Evolutionary conservation across 2,113 vertebrate genomes (phyloP), one percentile per base, ranked within the genome.

Genomic region (Burhinus bistriatus): DNA sequence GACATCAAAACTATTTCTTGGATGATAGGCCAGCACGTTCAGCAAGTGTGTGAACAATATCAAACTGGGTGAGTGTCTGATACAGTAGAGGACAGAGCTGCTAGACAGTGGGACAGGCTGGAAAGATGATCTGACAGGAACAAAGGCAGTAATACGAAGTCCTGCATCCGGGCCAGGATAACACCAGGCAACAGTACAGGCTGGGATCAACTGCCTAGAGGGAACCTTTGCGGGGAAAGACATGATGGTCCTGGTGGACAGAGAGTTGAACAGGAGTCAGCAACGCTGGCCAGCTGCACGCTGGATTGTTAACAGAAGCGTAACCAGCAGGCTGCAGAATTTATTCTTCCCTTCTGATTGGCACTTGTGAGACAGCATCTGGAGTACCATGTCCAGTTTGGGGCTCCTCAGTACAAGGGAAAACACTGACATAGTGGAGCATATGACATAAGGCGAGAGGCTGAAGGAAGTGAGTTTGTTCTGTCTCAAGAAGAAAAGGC

Each of bases 41-140:
- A 81, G 14, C n/a, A 66, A 21, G 16, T 2, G 4, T 27, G 19
- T 55, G 57, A 82, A 61, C 44, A 90, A 11, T 2, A 54, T 3
- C 11, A 29, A 72, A 90, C n/a, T 25, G 25, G 4, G 4, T 18
- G 17, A 82, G 20, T 7, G 6, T 26, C 58, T 54, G 29, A 32
- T 17, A 34, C 0, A 0, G 36, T 6, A 2, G 45, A 84, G 27
- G 21, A 15, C 42, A 76, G n/a, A 1, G 27, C 40, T 78, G 61
- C 29, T 26, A 26, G 27, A 45, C 16, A 54, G 52, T 58, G 15
- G 16, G 44, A 51, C 66, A 79, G 42, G 38, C 32, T 6, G 2
- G 34, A 75, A 78, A 7, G 22, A 36, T 0, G 0, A 57, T 15
- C 32, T 30, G 66, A 42, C 3, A 42, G 47, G 47, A 42, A 4